Evolutionary conservation across 2,113 vertebrate genomes (phyloP).

Genomic region (Entelurus aequoreus): DNA sequence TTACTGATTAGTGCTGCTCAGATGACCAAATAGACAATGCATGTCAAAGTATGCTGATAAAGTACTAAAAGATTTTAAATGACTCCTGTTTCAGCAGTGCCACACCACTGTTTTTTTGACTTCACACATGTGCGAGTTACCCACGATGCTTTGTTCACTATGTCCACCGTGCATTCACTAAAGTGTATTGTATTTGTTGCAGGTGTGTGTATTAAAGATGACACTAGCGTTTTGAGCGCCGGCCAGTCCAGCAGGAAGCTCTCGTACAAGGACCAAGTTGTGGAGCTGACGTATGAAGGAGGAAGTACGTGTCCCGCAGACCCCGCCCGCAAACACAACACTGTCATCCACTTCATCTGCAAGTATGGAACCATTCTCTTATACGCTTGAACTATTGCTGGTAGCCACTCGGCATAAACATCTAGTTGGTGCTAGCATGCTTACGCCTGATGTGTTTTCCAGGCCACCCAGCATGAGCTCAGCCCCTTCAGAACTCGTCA

Average conservation of each 20-base stretch:
- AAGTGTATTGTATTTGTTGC: constrained; percentile 2
- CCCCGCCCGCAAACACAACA: constrained; percentile 73
- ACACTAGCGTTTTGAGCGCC: constrained; percentile 64
- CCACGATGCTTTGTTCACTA: no score
- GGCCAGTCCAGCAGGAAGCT: constrained; percentile 76
- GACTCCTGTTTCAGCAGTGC: no score
- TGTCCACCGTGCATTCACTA: no score
- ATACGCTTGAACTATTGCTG: no score
- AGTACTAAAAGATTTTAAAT: no score
- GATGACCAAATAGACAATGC: no score
- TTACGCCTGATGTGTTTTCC: neutral
- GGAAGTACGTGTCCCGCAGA: constrained; percentile 79
- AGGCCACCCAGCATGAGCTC: constrained; percentile 36
- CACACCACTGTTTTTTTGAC: no score
- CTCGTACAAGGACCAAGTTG: constrained; percentile 81
- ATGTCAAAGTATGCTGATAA: no score
- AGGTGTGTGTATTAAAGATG: constrained; percentile 82
- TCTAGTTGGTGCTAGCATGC: neutral
- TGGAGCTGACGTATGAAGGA: constrained; percentile 81
- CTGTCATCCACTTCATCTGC: constrained; percentile 89
- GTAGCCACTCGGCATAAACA: no score
- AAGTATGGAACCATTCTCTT: constrained; percentile 35
- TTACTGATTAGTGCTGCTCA: no score
- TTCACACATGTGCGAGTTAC: no score
- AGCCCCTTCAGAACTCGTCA: constrained; percentile 67